These are phyloP conservation scores for Campylorhamphus procurvoides DNA, from an alignment of 2,113 vertebrate species.

Conservation along the genomic window DNA sequence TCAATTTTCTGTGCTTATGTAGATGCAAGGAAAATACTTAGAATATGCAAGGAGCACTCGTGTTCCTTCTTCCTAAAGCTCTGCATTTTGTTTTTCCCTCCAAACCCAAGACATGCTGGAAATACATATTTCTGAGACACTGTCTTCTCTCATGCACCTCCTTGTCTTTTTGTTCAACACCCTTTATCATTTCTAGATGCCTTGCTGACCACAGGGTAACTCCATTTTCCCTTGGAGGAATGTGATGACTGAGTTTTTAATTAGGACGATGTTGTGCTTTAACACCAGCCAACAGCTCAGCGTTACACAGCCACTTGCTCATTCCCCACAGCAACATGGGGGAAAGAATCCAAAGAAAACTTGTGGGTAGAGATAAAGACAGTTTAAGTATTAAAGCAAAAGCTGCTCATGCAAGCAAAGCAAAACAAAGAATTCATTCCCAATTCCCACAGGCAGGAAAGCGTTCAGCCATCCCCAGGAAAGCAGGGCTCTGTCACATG, in stretches of 20 bases:
- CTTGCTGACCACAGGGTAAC: neutral
- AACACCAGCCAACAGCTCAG: neutral
- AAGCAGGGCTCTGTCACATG: neutral
- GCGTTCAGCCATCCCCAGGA: neutral
- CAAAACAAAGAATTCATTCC: neutral
- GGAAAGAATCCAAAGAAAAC: neutral
- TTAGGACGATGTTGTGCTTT: neutral
- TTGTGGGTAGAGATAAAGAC: neutral
- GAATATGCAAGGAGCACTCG: neutral
- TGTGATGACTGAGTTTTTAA: neutral
- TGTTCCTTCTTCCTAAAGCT: neutral
- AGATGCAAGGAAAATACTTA: neutral
- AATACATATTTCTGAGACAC: neutral
- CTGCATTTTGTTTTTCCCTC: neutral
- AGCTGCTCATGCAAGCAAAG: neutral
- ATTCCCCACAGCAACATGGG: fast-evolving
- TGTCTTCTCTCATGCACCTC: neutral
- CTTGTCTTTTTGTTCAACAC: neutral
- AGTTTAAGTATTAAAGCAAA: neutral
- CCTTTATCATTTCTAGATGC: neutral
- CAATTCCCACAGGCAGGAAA: neutral
- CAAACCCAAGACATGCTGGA: neutral
- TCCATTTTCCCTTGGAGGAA: neutral
- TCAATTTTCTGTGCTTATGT: neutral
- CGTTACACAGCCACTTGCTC: fast-evolving